Percentiles rank a stretch among this genome's conserved stretches.
Conservation (phyloP, 1,140 invertebrate species). For the Drosophila albomicans region DNA sequence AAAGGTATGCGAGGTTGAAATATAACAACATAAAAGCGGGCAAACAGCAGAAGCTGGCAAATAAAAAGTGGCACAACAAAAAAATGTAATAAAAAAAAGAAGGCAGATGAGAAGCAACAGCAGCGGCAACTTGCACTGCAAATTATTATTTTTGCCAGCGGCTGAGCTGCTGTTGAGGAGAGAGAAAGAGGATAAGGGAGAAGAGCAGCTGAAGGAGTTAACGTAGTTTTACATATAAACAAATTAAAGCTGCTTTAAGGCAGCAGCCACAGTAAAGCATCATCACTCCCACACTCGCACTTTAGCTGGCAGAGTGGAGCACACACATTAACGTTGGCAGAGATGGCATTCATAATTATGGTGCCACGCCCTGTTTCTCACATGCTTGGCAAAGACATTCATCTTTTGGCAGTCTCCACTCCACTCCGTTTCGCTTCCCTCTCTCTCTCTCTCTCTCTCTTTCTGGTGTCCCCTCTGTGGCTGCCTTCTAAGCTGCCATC, state of each 20-base stretch:
- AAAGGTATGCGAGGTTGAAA: conserved; percentile 69
- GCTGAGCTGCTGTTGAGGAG: conserved; percentile 2
- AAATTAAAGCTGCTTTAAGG: conserved; percentile 47
- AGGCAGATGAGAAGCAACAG: conserved; percentile 32
- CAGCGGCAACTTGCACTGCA: conserved; percentile 66
- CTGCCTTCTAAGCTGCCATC: conserved; percentile 40
- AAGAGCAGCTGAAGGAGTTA: conserved; percentile 4
- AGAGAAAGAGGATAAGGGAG: too few relatives aligned
- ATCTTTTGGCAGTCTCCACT: conserved; percentile 58
- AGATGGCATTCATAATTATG: conserved; percentile 77
- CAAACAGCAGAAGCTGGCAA: conserved; percentile 27
- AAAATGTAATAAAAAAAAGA: conserved; percentile 50
- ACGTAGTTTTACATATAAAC: conserved; percentile 20
- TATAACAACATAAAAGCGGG: conserved; percentile 58
- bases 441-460: too few relatives aligned
- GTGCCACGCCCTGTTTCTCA: conserved; percentile 47
- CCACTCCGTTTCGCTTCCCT: not conserved
- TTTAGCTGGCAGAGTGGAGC: not conserved
- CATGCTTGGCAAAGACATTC: conserved; percentile 67
- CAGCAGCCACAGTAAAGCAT: not conserved
- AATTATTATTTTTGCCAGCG: conserved; percentile 78
- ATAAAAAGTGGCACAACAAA: conserved; percentile 69
- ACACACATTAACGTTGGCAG: conserved; percentile 41
- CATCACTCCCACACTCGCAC: not conserved
- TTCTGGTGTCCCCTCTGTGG: conserved; percentile 2